phyloP scores from a whole-genome alignment of 2,888 invertebrate species.

The Neoitamus cyanurus region DNA sequence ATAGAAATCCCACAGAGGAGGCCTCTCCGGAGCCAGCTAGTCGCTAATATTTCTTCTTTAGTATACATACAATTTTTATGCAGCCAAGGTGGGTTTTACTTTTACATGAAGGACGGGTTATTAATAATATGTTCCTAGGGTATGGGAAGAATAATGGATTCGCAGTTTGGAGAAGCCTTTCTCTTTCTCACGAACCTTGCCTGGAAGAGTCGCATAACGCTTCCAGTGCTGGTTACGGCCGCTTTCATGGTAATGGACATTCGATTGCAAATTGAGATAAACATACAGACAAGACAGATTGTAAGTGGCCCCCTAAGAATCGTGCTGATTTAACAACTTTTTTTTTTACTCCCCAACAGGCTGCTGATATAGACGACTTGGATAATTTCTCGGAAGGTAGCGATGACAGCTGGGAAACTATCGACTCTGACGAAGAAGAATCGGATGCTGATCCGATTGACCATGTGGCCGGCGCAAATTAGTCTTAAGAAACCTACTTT shows the following conservation, averaged over 20 bases:
- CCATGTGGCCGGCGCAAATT: not conserved
- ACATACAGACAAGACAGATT: conserved; percentile 69
- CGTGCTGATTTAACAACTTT: not conserved
- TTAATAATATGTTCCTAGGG: not conserved
- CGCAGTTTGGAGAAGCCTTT: conserved; percentile 67
- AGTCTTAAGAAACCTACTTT: not conserved
- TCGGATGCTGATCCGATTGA: not conserved
- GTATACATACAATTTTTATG: not conserved
- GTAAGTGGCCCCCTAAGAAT: conserved; percentile 51
- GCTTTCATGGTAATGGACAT: conserved; percentile 76
- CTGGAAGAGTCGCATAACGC: conserved; percentile 75
- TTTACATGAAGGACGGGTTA: not conserved
- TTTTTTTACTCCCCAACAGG: not conserved
- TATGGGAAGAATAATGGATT: conserved; percentile 60
- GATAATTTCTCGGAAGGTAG: conserved; percentile 15
- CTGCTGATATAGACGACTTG: conserved; percentile 23
- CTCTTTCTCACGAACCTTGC: conserved; percentile 78
- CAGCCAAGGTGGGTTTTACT: not conserved
- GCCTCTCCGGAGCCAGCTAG: conserved; percentile 39
- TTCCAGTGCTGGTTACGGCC: conserved; percentile 75
- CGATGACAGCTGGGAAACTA: conserved; percentile 46
- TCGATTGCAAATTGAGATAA: conserved; percentile 75
- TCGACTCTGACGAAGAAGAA: conserved; percentile 35
- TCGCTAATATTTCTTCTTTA: not conserved
- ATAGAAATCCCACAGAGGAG: conserved; percentile 53